A percentile compares a stretch with the other conserved stretches of the same genome.
Conservation (phyloP, 1,140 invertebrate species). For the Radopholus similis region DNA sequence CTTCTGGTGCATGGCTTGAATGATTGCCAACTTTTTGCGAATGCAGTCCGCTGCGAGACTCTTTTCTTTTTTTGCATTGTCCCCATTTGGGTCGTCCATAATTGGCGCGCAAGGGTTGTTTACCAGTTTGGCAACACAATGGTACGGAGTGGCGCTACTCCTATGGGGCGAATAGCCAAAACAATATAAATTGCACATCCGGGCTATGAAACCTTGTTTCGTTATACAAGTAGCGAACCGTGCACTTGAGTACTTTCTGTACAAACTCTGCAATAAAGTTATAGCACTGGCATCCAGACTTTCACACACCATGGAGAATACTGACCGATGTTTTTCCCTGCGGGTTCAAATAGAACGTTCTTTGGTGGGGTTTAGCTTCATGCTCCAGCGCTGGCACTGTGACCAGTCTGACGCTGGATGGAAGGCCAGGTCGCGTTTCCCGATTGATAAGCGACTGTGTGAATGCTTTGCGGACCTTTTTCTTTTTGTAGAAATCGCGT, state of each 20-base stretch:
- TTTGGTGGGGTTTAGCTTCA: constrained; percentile 28
- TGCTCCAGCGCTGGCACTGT: constrained; percentile 42
- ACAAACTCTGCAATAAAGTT: constrained; percentile 35
- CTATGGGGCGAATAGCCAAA: constrained; percentile 16
- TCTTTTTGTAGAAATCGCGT: constrained; percentile 34
- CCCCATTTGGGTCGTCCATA: background rate
- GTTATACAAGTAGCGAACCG: constrained; percentile 30
- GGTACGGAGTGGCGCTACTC: constrained; percentile 34
- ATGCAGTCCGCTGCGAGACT: constrained; percentile 8
- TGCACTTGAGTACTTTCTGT: constrained; percentile 45
- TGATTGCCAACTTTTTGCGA: constrained; percentile 8
- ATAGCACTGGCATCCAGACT: background rate
- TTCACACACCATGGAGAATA: constrained; percentile 35
- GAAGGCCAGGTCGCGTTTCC: constrained; percentile 23
- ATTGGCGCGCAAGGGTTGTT: constrained; percentile 16
- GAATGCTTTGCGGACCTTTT: constrained; percentile 2
- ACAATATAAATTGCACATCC: background rate
- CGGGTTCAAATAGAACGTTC: constrained; percentile 41
- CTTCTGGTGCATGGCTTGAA: constrained; percentile 4
- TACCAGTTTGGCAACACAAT: constrained; percentile 32
- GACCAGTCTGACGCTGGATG: constrained; percentile 36
- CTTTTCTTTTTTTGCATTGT: background rate
- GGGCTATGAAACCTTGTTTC: constrained; percentile 29
- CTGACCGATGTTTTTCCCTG: constrained; percentile 44
- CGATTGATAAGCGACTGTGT: background rate